Conservation (phyloP, 2,113 vertebrate genomes). For the Potamarius usumacintae region DNA sequence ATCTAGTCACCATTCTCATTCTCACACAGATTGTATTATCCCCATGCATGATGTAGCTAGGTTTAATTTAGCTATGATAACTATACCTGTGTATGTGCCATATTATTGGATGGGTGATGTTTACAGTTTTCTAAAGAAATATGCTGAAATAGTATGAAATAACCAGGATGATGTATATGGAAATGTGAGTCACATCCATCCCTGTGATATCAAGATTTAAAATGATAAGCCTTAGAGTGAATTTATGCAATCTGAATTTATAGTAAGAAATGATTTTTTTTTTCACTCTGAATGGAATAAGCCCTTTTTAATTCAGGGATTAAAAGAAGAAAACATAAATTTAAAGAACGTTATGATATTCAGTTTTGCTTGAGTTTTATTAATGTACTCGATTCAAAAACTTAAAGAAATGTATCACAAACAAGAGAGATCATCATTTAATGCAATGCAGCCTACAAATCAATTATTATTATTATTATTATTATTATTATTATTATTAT, state of each 20-base stretch:
- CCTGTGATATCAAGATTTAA: not conserved
- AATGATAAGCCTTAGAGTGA: not conserved
- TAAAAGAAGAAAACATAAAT: not conserved
- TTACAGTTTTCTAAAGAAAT: not conserved
- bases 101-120: not conserved
- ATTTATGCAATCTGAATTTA: not conserved
- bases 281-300: not conserved
- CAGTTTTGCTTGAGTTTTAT: not conserved
- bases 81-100: not conserved
- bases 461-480: conserved; percentile 9
- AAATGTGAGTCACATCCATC: not conserved
- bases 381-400: not conserved
- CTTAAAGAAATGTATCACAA: not conserved
- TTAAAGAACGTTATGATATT: not conserved
- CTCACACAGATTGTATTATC: not conserved
- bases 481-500: conserved; percentile 10
- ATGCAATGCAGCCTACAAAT: not conserved
- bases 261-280: not conserved
- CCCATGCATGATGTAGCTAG: not conserved
- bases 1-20: not conserved
- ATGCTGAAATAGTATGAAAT: not conserved
- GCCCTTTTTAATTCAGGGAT: not conserved
- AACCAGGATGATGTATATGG: not conserved
- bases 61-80: not conserved
- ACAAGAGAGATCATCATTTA: not conserved